Percentiles rank a stretch among this genome's conserved stretches.
phyloP scores from a whole-genome alignment of 64 coral and sea anemone species.

The Pocillopora verrucosa region DNA sequence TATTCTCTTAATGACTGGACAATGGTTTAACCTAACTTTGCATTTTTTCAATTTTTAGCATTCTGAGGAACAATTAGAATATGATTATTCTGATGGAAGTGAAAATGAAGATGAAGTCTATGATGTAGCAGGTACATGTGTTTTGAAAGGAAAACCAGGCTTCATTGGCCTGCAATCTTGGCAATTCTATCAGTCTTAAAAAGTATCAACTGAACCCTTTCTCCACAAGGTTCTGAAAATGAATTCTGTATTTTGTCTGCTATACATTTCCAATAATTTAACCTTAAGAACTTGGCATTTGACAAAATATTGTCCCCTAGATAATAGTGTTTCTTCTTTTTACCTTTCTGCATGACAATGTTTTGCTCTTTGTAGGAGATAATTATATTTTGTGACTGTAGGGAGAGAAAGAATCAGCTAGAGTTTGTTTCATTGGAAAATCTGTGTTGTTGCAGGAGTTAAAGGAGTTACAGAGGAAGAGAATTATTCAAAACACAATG shows the following conservation, averaged over 20 bases:
- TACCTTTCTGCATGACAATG: too few relatives aligned
- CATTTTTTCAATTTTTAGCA: background rate
- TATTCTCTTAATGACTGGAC: background rate
- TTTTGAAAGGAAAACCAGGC: background rate
- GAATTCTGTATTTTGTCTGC: too few relatives aligned
- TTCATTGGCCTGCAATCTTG: background rate
- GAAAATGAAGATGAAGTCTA: constrained; percentile 62
- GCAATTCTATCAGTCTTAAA: too few relatives aligned
- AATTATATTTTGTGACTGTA: too few relatives aligned
- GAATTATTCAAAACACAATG: background rate
- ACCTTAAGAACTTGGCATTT: too few relatives aligned
- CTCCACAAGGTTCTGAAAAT: too few relatives aligned
- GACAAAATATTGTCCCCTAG: too few relatives aligned
- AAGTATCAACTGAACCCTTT: too few relatives aligned
- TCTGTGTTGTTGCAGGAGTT: constrained; percentile 1
- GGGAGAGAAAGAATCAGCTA: too few relatives aligned
- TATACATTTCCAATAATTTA: too few relatives aligned
- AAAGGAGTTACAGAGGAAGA: background rate
- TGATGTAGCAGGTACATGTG: constrained; percentile 36
- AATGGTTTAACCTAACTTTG: background rate
- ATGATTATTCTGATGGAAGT: constrained; percentile 72
- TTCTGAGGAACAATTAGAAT: constrained; percentile 38
- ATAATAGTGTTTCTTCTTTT: too few relatives aligned
- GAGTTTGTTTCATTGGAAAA: background rate
- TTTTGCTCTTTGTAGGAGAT: too few relatives aligned